These are phyloP conservation scores for Columba livia DNA, from an alignment of 2,113 vertebrate genomes.

Conservation along the genomic window DNA sequence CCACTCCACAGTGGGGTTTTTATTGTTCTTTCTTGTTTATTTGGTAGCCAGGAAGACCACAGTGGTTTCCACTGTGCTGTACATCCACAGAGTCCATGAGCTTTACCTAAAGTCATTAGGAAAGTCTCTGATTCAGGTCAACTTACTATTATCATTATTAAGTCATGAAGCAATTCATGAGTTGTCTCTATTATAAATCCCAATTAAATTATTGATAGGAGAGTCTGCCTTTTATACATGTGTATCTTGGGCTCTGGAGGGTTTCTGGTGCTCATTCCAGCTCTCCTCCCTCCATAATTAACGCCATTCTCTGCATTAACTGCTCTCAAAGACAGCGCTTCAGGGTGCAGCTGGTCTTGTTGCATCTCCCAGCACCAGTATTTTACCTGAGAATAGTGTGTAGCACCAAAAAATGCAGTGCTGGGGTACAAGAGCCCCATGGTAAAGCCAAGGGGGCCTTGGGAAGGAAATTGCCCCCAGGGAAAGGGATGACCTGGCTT, in stretches of 20 bases:
- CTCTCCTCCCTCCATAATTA: constrained; percentile 14
- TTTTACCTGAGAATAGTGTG: neutral
- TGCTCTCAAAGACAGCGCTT: neutral
- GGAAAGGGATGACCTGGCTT: neutral
- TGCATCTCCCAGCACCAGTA: neutral
- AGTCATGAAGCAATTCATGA: constrained; percentile 28
- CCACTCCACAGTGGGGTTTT: neutral
- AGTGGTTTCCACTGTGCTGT: neutral
- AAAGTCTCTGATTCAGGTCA: neutral
- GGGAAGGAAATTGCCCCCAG: neutral
- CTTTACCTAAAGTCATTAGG: neutral
- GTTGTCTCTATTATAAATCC: constrained; percentile 18
- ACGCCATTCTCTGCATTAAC: neutral
- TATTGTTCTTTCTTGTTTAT: neutral
- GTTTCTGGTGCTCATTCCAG: neutral
- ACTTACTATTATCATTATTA: neutral
- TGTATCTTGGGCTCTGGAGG: neutral
- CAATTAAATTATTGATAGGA: constrained; percentile 43
- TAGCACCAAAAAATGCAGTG: neutral
- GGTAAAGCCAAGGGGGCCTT: neutral
- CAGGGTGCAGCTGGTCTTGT: neutral
- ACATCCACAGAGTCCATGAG: neutral
- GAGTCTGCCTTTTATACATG: neutral
- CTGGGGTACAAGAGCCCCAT: neutral
- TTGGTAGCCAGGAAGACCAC: neutral